Evolutionary conservation across 2,797 vertebrate genomes (phyloP).

Genomic region (Melanotaenia parkinsoni): DNA sequence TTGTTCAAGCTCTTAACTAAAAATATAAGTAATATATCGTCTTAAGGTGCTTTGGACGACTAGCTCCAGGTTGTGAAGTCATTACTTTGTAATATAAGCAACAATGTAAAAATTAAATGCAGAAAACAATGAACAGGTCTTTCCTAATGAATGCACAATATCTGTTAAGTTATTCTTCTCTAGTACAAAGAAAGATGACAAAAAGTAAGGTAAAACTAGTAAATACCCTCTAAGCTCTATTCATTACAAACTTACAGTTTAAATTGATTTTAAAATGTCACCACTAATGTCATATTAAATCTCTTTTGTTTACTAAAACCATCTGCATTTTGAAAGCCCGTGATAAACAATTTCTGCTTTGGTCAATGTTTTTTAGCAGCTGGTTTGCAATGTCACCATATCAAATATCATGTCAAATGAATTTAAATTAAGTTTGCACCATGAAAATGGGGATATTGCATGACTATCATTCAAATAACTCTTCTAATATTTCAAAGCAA

Average conservation of each 20-base stretch:
- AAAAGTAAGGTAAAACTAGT: background rate
- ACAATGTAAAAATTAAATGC: background rate
- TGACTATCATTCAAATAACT: background rate
- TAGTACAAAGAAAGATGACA: no score
- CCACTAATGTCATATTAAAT: background rate
- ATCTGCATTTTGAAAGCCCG: slow-evolving; percentile 23
- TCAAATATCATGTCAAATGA: background rate
- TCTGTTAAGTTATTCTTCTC: no score
- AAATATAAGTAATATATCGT: no score
- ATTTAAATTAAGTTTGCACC: background rate
- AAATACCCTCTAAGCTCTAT: background rate
- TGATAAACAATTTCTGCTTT: slow-evolving; percentile 47
- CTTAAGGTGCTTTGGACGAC: no score
- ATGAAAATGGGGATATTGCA: background rate
- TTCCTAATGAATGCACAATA: no score
- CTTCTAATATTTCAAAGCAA: background rate
- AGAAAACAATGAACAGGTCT: background rate
- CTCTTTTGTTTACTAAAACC: slow-evolving; percentile 22
- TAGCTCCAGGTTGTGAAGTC: background rate
- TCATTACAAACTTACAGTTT: background rate
- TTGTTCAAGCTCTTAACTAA: no score
- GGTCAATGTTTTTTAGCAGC: slow-evolving; percentile 58
- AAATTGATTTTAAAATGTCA: slow-evolving; percentile 32
- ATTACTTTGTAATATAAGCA: background rate
- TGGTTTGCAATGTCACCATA: slow-evolving; percentile 48